Evolutionary conservation across 92 coral and sea anemone genomes (phyloP), one percentile per base, ranked within the genome.

Genomic region (Montipora capitata): DNA sequence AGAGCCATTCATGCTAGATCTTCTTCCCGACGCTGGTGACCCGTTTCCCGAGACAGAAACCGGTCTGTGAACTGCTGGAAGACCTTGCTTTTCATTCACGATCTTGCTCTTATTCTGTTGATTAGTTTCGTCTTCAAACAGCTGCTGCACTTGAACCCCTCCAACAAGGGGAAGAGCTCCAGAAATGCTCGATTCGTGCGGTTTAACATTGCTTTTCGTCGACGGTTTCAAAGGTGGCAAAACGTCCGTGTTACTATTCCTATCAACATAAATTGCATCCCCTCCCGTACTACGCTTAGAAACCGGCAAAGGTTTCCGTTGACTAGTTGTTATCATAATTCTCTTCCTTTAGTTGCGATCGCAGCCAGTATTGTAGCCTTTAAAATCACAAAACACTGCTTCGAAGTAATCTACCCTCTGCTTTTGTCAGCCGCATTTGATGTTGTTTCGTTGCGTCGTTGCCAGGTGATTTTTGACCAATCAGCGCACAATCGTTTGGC

Each of bases 121-220:
- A 79, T 97, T 97, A 40, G 99, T 97, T 79, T 97, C 99, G 14
- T 97, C 99, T 73, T 97, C 99, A 85, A 97, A 97, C 85, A 97
- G 95, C 80, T 97, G 99, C 84, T 97, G 99, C n/a, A 97, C 99
- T 61, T 97, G 99, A 40, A 97, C 95, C n/a, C 99, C 98, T 62
- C 96, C 94, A n/a, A 97, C 89, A 87, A 94, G 96, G 54, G 99
- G 99, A 45, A 97, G 84, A 52, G 95, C 86, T 77, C 94, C 94
- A 42, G 94, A 76, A 10, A 65, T 86, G 56, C 81, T 91, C 41
- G 88, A 90, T 64, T 97, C 99, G 74, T 95, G 98, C 4, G 93
- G 72, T 58, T 95, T 97, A 49, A 95, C 82, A 87, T 95, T 94
- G 40, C 94, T 88, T 79, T 97, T 97, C 69, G 99, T 97, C 82